These are phyloP conservation scores for Hassar affinis DNA, from an alignment of 2,113 vertebrate species.

Conservation along the genomic window DNA sequence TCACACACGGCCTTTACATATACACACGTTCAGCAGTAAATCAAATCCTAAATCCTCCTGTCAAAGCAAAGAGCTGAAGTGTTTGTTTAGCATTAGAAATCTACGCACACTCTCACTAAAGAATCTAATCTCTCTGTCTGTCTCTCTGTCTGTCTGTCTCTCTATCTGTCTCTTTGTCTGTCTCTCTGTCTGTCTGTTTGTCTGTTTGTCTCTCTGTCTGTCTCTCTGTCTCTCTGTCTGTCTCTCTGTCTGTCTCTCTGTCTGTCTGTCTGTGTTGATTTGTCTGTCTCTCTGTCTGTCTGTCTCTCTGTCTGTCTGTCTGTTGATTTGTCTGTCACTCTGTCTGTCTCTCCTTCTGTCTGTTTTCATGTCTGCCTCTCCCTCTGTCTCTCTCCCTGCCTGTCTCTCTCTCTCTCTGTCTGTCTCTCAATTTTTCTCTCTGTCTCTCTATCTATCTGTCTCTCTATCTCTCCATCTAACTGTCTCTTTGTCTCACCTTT, in stretches of 20 bases:
- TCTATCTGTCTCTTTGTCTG: not conserved
- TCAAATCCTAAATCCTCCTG: too few relatives aligned
- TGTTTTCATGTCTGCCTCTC: not conserved
- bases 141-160: not conserved
- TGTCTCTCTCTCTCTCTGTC: not conserved
- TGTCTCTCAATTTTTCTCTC: not conserved
- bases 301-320: not conserved
- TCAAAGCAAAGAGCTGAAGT: not conserved
- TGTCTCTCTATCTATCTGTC: not conserved
- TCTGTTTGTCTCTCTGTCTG: not conserved
- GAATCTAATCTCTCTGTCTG: not conserved
- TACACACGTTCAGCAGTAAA: too few relatives aligned
- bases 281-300: not conserved
- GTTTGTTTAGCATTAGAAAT: too few relatives aligned
- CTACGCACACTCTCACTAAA: too few relatives aligned
- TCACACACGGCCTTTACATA: too few relatives aligned
- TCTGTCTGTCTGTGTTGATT: not conserved
- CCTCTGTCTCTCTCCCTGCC: not conserved
- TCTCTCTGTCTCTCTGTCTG: not conserved
- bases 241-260: not conserved
- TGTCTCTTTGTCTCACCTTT: too few relatives aligned
- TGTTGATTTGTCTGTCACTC: not conserved
- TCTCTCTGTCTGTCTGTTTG: not conserved
- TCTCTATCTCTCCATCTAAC: not conserved
- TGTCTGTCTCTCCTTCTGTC: not conserved